These are phyloP conservation scores for Drosophila santomea DNA, from an alignment of 1,140 invertebrate species.

Conservation along the genomic window DNA sequence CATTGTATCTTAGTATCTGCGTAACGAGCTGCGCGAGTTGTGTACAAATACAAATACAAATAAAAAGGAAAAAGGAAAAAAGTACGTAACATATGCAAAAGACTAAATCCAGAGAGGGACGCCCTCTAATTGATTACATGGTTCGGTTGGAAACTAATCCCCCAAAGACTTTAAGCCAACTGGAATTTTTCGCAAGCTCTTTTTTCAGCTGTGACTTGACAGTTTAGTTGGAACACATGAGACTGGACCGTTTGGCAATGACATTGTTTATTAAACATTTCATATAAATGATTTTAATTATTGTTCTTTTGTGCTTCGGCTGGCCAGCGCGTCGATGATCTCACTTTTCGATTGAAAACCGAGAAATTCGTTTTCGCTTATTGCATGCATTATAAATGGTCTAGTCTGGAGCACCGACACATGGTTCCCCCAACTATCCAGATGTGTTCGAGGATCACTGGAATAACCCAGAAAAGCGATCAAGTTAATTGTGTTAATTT, in stretches of 20 bases:
- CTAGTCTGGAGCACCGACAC: constrained; percentile 45
- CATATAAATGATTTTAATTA: constrained; percentile 79
- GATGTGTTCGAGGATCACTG: constrained; percentile 29
- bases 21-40: constrained; percentile 47
- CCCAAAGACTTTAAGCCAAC: constrained; percentile 54
- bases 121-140: constrained; percentile 74
- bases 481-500: constrained; percentile 50
- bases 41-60: neutral
- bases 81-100: constrained; percentile 40
- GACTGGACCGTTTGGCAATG: constrained; percentile 37
- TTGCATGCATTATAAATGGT: constrained; percentile 78
- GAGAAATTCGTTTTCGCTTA: constrained; percentile 70
- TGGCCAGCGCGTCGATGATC: constrained; percentile 59
- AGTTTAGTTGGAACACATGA: constrained; percentile 5
- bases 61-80: constrained; percentile 2
- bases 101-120: constrained; percentile 20
- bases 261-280: constrained; percentile 80
- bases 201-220: constrained; percentile 31
- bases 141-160: constrained; percentile 56
- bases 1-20: constrained; percentile 30
- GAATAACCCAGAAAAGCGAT: constrained; percentile 41
- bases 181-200: constrained; percentile 31
- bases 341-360: constrained; percentile 78
- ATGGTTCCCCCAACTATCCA: constrained; percentile 6
- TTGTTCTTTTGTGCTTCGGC: constrained; percentile 74